Base-by-base conservation (phyloP, 1,140 invertebrate genomes). In the Zaprionus ornatus region DNA sequence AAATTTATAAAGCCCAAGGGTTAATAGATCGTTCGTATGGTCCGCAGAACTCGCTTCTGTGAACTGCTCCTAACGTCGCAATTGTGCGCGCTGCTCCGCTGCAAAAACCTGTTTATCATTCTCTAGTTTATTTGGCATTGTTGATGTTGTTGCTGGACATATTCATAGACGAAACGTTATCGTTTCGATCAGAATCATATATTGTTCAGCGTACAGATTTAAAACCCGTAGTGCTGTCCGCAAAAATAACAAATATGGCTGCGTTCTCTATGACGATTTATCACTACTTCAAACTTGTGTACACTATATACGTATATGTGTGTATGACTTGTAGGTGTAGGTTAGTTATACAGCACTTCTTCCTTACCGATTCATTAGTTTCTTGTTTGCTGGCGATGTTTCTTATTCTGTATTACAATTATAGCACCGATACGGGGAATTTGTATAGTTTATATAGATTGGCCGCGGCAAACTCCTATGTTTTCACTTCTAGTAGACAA, bases 211-310 rank as follows among this genome's bases (percentile, higher is more conserved):
- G 59, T 61, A 80, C 69, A 62, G 82, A 84, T 85, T 77, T 77
- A 63, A 76, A 37, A 50, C 66, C 54, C 78, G 59, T 63, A 85
- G 78, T 74, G 64, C 70, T 62, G 59, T n/a, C 78, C 50, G 70
- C 65, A 74, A 78, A 71, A 75, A 69, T 63, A 62, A 65, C 73
- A 77, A 84, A 80, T 74, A 85, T 84, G 74, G 82, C 72, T 45
- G 65, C 52, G 55, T 48, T 32, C 29, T 59, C 23, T 82, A 17
- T 42, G 69, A 73, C 65, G 67, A 74, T 57, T 60, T 23, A 59
- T 71, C 48, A 48, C 13, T 32, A 66, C 48, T 64, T 55, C 0
- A 21, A 42, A 52, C 13, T 35, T 35, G 4, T 37, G 27, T 48
- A 19, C 23, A 13, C 5, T 35, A 23, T 57, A 29, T 35, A 42